These are phyloP conservation scores for Diadophis punctatus DNA, from an alignment of 2,113 vertebrate genomes.

Conservation along the genomic window DNA sequence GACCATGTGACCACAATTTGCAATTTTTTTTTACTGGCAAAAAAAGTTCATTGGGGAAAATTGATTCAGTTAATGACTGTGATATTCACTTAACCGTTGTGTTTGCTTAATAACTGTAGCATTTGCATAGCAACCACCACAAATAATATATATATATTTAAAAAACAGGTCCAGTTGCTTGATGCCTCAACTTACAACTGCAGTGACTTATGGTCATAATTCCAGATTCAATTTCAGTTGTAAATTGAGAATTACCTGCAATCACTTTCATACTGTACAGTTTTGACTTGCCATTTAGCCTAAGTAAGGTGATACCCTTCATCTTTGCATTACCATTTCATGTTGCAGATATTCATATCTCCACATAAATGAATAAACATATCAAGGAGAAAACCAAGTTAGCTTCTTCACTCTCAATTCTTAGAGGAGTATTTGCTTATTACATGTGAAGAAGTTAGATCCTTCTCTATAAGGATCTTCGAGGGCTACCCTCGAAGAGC, in stretches of 20 bases:
- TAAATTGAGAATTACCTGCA: too few relatives aligned
- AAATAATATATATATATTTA: too few relatives aligned
- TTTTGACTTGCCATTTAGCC: background rate
- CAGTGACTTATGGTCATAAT: background rate
- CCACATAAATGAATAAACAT: background rate
- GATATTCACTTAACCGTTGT: background rate
- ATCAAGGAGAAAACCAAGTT: background rate
- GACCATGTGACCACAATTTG: background rate
- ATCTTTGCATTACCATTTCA: background rate
- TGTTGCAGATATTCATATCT: background rate
- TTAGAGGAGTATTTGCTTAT: too few relatives aligned
- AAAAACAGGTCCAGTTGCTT: background rate
- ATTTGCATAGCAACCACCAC: background rate
- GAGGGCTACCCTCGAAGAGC: too few relatives aligned
- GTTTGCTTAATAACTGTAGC: background rate
- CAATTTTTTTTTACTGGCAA: background rate
- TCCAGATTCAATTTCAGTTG: too few relatives aligned
- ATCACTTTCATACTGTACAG: background rate
- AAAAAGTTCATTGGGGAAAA: background rate
- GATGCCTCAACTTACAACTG: background rate
- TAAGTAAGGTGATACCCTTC: too few relatives aligned
- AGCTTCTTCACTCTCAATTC: background rate
- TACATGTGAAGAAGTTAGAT: too few relatives aligned
- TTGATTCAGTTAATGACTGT: too few relatives aligned
- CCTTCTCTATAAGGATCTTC: too few relatives aligned